Conservation (phyloP, 2,797 vertebrate species). For the Graptemys geographica region DNA sequence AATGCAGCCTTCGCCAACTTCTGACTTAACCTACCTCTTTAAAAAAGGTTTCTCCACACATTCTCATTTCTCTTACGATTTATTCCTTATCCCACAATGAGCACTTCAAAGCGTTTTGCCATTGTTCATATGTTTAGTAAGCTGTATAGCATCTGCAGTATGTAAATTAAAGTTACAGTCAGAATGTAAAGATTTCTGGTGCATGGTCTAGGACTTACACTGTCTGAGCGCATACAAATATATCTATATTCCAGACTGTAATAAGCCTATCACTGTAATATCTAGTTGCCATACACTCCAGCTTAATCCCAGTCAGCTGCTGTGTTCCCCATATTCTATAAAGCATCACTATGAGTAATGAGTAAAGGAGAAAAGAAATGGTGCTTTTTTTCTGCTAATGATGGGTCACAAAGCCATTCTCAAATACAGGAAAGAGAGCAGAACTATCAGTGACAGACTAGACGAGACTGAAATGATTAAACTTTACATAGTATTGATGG, state of each 20-base stretch:
- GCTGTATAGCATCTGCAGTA: not conserved
- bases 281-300: not conserved
- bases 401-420: not conserved
- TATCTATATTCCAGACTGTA: accelerated
- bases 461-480: not conserved
- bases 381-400: not conserved
- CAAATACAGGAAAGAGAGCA: not conserved
- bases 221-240: not conserved
- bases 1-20: not conserved
- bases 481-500: not conserved
- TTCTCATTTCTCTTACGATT: not conserved
- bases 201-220: not conserved
- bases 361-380: not conserved
- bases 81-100: not conserved
- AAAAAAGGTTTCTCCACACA: not conserved
- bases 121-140: not conserved
- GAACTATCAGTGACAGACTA: not conserved
- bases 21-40: not conserved
- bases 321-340: not conserved
- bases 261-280: not conserved
- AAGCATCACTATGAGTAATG: not conserved
- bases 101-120: not conserved
- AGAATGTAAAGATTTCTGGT: not conserved
- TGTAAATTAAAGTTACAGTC: not conserved
- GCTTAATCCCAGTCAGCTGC: not conserved